Conservation (phyloP, 2,113 vertebrate genomes). For the Condylura cristata region DNA sequence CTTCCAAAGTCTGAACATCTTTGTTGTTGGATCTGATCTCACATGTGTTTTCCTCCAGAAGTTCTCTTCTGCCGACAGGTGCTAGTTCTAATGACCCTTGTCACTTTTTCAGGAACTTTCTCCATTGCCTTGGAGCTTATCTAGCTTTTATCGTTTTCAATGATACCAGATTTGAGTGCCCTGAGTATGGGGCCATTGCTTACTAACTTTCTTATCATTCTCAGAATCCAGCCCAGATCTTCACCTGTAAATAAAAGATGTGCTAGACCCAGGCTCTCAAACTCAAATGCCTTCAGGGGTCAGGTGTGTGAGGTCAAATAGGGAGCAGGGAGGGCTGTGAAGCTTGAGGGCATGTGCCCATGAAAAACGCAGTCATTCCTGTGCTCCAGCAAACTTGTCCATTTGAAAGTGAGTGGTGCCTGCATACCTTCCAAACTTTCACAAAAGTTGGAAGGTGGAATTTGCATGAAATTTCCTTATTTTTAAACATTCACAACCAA, state of each 20-base stretch:
- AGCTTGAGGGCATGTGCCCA: fast-evolving
- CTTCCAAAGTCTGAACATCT: neutral
- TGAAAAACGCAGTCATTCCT: neutral
- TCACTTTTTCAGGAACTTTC: neutral
- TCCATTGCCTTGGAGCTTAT: neutral
- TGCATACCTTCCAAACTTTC: neutral
- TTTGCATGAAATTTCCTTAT: neutral
- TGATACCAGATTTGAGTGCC: neutral
- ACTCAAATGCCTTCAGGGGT: neutral
- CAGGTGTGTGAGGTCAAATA: neutral
- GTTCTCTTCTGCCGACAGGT: neutral
- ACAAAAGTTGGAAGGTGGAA: neutral
- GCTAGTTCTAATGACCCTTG: neutral
- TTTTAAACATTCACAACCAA: neutral
- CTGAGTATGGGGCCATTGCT: neutral
- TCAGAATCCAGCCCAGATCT: neutral
- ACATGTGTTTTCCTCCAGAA: neutral
- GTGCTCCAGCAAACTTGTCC: neutral
- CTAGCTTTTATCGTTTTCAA: neutral
- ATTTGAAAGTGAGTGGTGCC: neutral
- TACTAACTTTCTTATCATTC: neutral
- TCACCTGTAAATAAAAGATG: neutral
- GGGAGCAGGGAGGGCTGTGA: neutral
- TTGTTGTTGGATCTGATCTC: neutral
- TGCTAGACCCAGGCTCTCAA: neutral